Percentiles rank a stretch among this genome's conserved stretches.
phyloP scores from a whole-genome alignment of 2,888 invertebrate species.

The Sceliomorpha sp. region DNA sequence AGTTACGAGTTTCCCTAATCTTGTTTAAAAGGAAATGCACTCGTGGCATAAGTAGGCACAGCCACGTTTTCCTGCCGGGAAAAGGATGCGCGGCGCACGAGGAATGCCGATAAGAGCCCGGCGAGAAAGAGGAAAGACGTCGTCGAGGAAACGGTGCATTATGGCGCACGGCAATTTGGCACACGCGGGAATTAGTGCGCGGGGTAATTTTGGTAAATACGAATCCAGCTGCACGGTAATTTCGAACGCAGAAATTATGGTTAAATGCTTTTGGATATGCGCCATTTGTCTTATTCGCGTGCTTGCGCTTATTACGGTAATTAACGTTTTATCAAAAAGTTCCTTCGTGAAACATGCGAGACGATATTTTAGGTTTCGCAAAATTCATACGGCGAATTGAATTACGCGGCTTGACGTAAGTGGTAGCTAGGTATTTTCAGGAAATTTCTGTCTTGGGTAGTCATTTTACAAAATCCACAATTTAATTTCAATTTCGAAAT shows the following conservation, averaged over 20 bases:
- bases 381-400: no score
- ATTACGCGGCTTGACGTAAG: no score
- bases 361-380: no score
- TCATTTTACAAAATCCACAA: no score
- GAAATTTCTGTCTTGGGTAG: no score
- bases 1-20: constrained; percentile 52
- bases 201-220: constrained; percentile 22
- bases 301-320: background rate
- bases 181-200: constrained; percentile 34
- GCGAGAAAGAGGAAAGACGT: constrained; percentile 14
- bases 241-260: constrained; percentile 14
- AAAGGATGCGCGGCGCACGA: constrained; percentile 24
- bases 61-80: constrained; percentile 32
- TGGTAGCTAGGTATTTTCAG: no score
- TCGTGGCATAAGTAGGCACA: constrained; percentile 37
- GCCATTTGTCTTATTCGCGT: constrained; percentile 10
- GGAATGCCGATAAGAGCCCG: constrained; percentile 41
- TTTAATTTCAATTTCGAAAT: no score
- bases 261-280: constrained; percentile 6
- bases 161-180: constrained; percentile 30
- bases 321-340: background rate
- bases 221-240: constrained; percentile 10
- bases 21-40: constrained; percentile 49
- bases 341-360: no score
- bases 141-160: constrained; percentile 19